Base-by-base conservation (phyloP, 1,140 invertebrate genomes). In the Temnothorax longispinosus region DNA sequence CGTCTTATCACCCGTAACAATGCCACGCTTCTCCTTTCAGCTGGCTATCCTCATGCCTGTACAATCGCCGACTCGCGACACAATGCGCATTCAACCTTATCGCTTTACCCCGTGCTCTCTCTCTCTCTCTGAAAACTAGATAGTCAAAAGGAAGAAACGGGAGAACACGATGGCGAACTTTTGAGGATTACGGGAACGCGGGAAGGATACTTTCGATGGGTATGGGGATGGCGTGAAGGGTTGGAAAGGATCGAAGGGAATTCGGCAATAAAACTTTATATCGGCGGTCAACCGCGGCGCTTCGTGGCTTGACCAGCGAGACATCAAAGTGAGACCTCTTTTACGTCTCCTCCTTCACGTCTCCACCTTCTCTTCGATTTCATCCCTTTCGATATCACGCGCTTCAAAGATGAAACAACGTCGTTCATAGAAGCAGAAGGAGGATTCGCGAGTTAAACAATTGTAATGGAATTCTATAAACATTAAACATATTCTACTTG, bases 201-300 rank as follows among this genome's bases (percentile, higher is more conserved):
- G 15, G 18, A 60, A 18, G 21, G 21, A 60, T 72, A 41, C 15
- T 82, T 69, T 56, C 65, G 67, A 69, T 11, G 50, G 32, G 32
- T 81, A 35, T 11, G 21, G 38, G 2, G 44, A 18, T 56, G 60
- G 84, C 11, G 32, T 41, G 77, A 64, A 52, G 60, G 13, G 69
- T 58, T 84, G 69, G 50, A 80, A 58, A 86, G 50, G 41, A 35
- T 81, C 47, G 71, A 71, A 75, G 62, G 64, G 72, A 86, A 85
- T 87, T 86, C 74, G 52, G 56, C 85, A 86, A 88, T 88, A 88
- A 88, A 88, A 88, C 44, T 86, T 88, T 86, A 86, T 86, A 88
- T 80, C 72, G 65, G 44, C n/a, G 74, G 52, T 86, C 62, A 64
- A 69, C 76, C 52, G 21, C 71, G 56, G 4, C 35, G 50, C 54